Base-by-base conservation (phyloP, 2,888 invertebrate genomes). In the Cephus sareptanus region DNA sequence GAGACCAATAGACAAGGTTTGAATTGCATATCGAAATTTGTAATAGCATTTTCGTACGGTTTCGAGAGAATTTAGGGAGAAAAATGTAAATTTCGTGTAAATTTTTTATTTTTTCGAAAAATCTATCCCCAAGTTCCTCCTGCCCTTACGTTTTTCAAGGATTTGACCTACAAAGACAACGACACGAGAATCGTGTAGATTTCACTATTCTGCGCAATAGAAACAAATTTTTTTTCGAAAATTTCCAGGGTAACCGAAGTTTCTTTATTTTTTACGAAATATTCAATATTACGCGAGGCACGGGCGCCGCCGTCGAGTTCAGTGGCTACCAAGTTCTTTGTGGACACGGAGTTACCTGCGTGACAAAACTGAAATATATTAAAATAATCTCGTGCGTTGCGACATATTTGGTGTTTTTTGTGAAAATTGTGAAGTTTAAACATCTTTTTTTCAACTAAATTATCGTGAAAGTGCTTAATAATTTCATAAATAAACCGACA, bases 201-300 rank as follows among this genome's bases (percentile, higher is more conserved):
- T 23, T 23, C 23, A 56, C 56, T 56, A 56, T 56, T 56, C 56
- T 56, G 56, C 23, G 23, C 56, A 56, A 56, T 56, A 23, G 2
- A 56, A 56, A 56, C 56, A 56, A 56, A 9, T 56, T 56, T 56
- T 56, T 56, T 56, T 34, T 33, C 71, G 33, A 77, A 70, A 6
- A 15, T 77, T 37, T 15, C 23, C 33, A 69, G 12, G 3, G 23
- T 3, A n/a, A 31, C 11, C 12, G 12, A 40, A 15, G 31, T n/a
- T 75, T 37, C 71, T 30, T 69, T 74, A 77, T 77, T 77, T 77
- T 35, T 40, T 75, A 71, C 75, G 40, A 77, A 77, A 70, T 75
- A 77, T 77, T 75, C 75, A 40, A 68, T 30, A 56, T 70, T 75
- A 30, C 75, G 77, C 34, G 34, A 23, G 73, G 30, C 35, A 33